These are phyloP conservation scores for Sciurus niger DNA, from an alignment of 2,113 vertebrate species.

Conservation along the genomic window DNA sequence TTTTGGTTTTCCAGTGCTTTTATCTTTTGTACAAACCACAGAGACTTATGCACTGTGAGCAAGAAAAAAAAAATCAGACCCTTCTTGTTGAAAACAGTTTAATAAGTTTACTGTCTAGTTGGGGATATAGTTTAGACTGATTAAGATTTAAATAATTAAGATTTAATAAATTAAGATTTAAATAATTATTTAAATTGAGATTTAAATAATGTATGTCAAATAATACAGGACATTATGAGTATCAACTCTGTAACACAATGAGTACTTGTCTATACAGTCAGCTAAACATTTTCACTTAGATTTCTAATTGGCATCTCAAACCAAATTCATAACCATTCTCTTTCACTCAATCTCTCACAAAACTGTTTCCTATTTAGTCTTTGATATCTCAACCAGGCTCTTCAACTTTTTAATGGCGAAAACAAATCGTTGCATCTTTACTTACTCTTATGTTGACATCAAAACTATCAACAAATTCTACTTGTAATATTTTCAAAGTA, in stretches of 20 bases:
- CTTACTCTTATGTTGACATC: neutral
- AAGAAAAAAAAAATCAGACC: slow-evolving; percentile 10
- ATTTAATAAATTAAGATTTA: slow-evolving; percentile 50
- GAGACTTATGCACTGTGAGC: neutral
- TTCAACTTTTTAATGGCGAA: neutral
- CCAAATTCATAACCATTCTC: neutral
- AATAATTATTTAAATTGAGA: neutral
- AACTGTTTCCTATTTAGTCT: neutral
- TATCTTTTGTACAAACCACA: neutral
- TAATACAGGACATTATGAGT: neutral
- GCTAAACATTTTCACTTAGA: neutral
- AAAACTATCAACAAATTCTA: neutral
- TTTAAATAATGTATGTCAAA: slow-evolving; percentile 3
- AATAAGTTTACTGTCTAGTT: neutral
- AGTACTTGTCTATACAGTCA: neutral
- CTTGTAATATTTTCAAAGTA: neutral
- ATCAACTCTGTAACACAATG: neutral
- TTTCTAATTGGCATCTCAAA: neutral
- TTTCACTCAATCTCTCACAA: neutral
- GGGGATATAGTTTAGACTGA: neutral
- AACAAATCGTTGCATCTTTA: neutral
- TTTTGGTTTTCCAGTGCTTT: neutral
- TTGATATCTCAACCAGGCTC: neutral
- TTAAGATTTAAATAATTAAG: slow-evolving; percentile 44
- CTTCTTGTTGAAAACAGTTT: neutral